Base-by-base conservation (phyloP, 2,888 invertebrate species). In the Caenorhabditis becei region DNA sequence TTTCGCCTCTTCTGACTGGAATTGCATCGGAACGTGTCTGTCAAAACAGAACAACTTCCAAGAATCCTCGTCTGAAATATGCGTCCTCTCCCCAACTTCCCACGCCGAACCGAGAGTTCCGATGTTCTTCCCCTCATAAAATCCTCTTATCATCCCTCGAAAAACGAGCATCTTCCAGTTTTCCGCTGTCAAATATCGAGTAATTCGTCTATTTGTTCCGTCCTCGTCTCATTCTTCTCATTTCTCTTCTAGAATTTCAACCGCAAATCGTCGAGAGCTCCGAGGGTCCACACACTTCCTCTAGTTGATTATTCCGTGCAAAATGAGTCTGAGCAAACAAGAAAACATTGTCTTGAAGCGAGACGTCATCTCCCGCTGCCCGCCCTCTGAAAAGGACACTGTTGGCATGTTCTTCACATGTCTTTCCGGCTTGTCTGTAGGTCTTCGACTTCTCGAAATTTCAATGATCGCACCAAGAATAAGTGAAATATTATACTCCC, bases 321-420 rank as follows among this genome's bases (percentile, higher is more conserved):
- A 74, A 74, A 65, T 66, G 74, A 74, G 66, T 74, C 74, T 74
- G 59, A 59, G 66, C 74, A 74, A 74, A 74, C 59, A 74, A 37
- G n/a, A 59, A 54, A 70, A 51, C 26, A 59, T 26, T 62, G 61
- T 53, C 61, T 61, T 32, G 26, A 26, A 53, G 44, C 47, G 63
- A 28, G 54, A 62, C 61, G 56, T 62, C 71, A 61, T 61, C 62
- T 23, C 23, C 49, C 23, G 20, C 20, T 16, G 20, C 23, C 53
- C 24, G 24, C 24, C 14, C 53, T 53, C 18, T 18, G 18, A 10
- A 41, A 41, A 16, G 41, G 41, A 16, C 41, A 41, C 8, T 5
- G 41, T 41, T 14, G 47, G 47, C 3, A 20, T 20, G 47, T 18
- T 1, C 18, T 47, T 41, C 14, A 41, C 41, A 16, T 16, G 41